Evolutionary conservation across 2,797 vertebrate genomes (phyloP).

Genomic region (Microctenopoma lineatum): DNA sequence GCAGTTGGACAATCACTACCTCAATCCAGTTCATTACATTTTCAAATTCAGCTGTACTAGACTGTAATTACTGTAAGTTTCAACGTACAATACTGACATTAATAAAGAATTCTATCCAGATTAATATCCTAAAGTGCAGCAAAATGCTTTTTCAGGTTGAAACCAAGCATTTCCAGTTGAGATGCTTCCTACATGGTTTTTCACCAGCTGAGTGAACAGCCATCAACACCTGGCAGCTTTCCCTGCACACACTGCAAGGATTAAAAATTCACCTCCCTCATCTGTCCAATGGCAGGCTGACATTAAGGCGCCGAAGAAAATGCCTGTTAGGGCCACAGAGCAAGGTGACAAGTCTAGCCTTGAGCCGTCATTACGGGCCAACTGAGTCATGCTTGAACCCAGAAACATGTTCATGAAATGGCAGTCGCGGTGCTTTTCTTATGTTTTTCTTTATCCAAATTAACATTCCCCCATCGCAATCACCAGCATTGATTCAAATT

Average conservation of each 20-base stretch:
- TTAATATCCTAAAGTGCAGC: background rate
- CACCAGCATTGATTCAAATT: conserved; percentile 38
- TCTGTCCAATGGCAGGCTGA: conserved; percentile 59
- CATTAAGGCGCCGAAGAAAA: conserved; percentile 61
- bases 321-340: conserved; percentile 60
- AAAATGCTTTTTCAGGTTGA: background rate
- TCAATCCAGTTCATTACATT: conserved; percentile 12
- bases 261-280: conserved; percentile 51
- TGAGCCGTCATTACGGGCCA: conserved; percentile 56
- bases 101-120: background rate
- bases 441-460: conserved; percentile 31
- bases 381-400: conserved; percentile 37
- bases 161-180: conserved; percentile 2
- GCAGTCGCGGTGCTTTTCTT: conserved; percentile 18
- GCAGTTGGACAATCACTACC: conserved; percentile 6
- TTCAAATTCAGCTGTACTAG: conserved; percentile 17
- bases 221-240: conserved; percentile 51
- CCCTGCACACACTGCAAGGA: conserved; percentile 17
- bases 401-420: conserved; percentile 46
- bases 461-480: conserved; percentile 46
- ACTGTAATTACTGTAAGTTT: background rate
- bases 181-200: conserved; percentile 20
- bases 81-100: background rate
- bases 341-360: conserved; percentile 58
- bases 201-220: conserved; percentile 41